Conservation (phyloP, 1,140 invertebrate species). For the Macrostomum lignano region DNA sequence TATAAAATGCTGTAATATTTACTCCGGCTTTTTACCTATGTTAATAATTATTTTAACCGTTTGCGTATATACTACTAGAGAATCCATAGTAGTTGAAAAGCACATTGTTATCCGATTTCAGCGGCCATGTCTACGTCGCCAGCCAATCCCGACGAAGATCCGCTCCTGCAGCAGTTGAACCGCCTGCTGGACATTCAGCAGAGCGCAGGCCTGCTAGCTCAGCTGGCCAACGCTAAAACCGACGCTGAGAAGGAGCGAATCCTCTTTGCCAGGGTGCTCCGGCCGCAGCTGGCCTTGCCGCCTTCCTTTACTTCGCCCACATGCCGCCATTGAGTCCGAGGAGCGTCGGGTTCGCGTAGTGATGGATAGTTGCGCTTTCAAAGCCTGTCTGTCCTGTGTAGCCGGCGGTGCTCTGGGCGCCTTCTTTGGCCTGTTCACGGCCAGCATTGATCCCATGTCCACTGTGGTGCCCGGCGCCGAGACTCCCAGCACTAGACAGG, state of each 20-base stretch:
- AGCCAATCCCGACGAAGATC: too few relatives aligned
- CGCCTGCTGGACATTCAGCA: too few relatives aligned
- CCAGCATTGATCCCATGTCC: constrained; percentile 65
- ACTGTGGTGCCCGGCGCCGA: constrained; percentile 37
- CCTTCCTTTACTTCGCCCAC: constrained; percentile 8
- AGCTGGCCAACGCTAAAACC: too few relatives aligned
- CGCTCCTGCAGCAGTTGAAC: too few relatives aligned
- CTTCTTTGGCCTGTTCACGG: constrained; percentile 70
- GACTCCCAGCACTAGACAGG: constrained; percentile 27
- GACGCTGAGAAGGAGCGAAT: constrained; percentile 3
- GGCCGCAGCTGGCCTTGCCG: neutral
- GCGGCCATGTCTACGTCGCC: too few relatives aligned
- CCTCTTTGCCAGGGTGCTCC: neutral
- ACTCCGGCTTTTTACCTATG: too few relatives aligned
- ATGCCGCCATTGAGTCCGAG: constrained; percentile 13
- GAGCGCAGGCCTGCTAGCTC: too few relatives aligned
- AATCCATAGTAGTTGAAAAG: too few relatives aligned
- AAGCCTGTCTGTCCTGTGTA: constrained; percentile 57
- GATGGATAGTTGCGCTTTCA: constrained; percentile 70
- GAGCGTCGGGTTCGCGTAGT: constrained; percentile 36
- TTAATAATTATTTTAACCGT: too few relatives aligned
- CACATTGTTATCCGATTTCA: too few relatives aligned
- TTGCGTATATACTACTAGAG: too few relatives aligned
- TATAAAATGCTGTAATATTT: too few relatives aligned
- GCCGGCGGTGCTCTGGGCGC: constrained; percentile 67